These are phyloP conservation scores for Ennomos quercinarius DNA, from an alignment of 2,888 invertebrate genomes.

Conservation along the genomic window DNA sequence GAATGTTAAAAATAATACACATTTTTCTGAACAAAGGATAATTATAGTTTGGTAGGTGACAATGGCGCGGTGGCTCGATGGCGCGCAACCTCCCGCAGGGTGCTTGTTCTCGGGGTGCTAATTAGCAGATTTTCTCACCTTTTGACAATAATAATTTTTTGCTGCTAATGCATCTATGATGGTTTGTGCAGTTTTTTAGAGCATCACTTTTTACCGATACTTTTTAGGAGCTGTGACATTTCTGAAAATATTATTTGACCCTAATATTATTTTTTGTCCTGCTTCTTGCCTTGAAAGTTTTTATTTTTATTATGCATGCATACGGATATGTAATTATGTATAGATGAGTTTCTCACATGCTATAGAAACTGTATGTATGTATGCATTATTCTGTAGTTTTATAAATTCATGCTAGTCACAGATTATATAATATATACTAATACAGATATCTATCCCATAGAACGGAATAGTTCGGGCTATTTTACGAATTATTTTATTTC, in stretches of 20 bases:
- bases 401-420: too few species aligned
- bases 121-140: slow-evolving; percentile 84
- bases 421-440: too few species aligned
- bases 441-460: too few species aligned
- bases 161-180: slow-evolving; percentile 43
- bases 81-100: slow-evolving; percentile 57
- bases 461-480: too few species aligned
- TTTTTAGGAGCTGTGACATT: slow-evolving; percentile 37
- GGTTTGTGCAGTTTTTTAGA: slow-evolving; percentile 49
- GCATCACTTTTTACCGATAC: slow-evolving; percentile 23
- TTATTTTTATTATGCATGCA: too few species aligned
- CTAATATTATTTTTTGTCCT: not conserved
- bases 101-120: slow-evolving; percentile 64
- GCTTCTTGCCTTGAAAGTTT: too few species aligned
- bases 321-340: too few species aligned
- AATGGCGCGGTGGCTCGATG: slow-evolving; percentile 62
- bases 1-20: slow-evolving; percentile 66
- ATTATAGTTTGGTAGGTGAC: slow-evolving; percentile 72
- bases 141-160: slow-evolving; percentile 67
- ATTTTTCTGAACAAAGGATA: slow-evolving; percentile 75
- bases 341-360: too few species aligned
- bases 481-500: too few species aligned
- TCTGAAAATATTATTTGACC: slow-evolving; percentile 31
- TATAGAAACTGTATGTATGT: too few species aligned
- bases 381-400: too few species aligned